phyloP scores from a whole-genome alignment of 2,113 vertebrate genomes.

The Sorex fumeus region DNA sequence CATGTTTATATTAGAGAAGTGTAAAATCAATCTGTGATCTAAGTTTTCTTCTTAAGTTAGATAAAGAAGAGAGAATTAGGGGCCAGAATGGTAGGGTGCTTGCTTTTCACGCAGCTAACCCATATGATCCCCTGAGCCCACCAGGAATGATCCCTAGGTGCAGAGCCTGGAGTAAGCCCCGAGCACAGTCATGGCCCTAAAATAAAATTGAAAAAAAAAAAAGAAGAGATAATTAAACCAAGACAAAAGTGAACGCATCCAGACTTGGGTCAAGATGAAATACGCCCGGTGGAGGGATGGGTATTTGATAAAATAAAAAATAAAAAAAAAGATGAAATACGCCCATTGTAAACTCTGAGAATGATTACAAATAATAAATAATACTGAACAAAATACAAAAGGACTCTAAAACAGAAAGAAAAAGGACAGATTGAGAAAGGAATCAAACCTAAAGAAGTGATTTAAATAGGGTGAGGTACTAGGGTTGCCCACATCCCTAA shows the following conservation, averaged over 20 bases:
- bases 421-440: not conserved
- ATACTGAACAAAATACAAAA: not conserved
- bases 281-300: too few relatives aligned
- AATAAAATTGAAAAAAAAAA: not conserved
- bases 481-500: rapidly evolving
- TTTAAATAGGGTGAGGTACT: not conserved
- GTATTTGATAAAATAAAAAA: too few relatives aligned
- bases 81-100: too few relatives aligned
- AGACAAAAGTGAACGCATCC: not conserved
- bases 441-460: not conserved
- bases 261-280: not conserved
- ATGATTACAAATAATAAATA: not conserved
- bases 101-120: too few relatives aligned
- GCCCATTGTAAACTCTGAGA: not conserved
- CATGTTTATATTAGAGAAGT: not conserved
- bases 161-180: too few relatives aligned
- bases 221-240: slow-evolving; percentile 14
- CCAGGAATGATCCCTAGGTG: too few relatives aligned
- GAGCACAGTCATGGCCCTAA: too few relatives aligned
- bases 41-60: not conserved
- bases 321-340: slow-evolving; percentile 1
- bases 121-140: too few relatives aligned
- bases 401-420: not conserved
- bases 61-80: too few relatives aligned
- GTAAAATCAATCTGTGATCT: not conserved